Base-by-base conservation (phyloP, 1,140 invertebrate genomes). In the Conopomorpha cramerella region DNA sequence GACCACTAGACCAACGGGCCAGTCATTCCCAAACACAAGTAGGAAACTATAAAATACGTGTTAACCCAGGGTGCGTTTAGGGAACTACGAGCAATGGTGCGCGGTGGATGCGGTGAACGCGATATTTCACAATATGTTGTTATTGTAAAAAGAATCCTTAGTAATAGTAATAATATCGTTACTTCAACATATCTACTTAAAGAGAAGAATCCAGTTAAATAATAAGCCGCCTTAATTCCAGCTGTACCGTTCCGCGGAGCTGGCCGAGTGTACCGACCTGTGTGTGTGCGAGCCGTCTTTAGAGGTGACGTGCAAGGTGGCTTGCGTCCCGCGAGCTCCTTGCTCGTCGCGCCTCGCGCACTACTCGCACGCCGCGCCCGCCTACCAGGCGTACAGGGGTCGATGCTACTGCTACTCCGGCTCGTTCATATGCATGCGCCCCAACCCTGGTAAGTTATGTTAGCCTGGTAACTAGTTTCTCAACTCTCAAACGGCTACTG, bases 371-470 rank as follows among this genome's bases (percentile, higher is more conserved):
- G 88, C 88, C 12, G 89, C 90, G 2, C 91, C 92, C 3, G 88
- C 90, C 38, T 94, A 93, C 74, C 90, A 93, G 65, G 91, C 92
- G 13, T 91, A 89, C 60, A 80, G 92, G 8, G 92, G 92, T 8
- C 85, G 90, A 33, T 95, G 92, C 68, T 84, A 94, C 39, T 95
- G 92, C 72, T 94, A 94, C 71, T 92, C 90, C 18, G 91, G 91
- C 16, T 84, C 86, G 41, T 94, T 95, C 72, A 92, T 94, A 68
- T 94, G 91, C 73, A 93, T 92, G 86, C 85, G 91, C 51, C 92
- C 92, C 36, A 84, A 86, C 42, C 87, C 87, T 46, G 88, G 89
- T 88, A 78, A 84, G 62, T 78, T n/a, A n/a, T n/a, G n/a, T n/a
- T n/a, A n/a, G n/a, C n/a, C n/a, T n/a, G n/a, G n/a, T n/a, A n/a